Evolutionary conservation across 2,113 vertebrate species (phyloP).

Genomic region (Climacteris rufus): DNA sequence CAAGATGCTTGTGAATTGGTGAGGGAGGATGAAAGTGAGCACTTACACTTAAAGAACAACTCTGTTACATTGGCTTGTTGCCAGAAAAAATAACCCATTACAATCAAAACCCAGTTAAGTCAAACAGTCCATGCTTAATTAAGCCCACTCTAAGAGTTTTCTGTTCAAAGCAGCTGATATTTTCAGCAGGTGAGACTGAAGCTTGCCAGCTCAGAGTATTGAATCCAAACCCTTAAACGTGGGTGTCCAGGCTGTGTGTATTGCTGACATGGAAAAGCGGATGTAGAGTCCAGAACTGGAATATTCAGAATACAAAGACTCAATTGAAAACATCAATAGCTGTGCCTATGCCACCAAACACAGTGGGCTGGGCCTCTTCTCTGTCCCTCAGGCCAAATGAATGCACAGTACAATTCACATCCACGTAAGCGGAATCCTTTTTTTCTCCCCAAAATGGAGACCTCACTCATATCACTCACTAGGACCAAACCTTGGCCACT

Average conservation of each 20-base stretch:
- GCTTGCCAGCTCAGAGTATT: conserved; percentile 62
- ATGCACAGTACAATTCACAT: neutral
- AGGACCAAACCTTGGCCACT: neutral
- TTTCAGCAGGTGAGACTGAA: conserved; percentile 77
- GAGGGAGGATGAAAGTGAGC: conserved; percentile 33
- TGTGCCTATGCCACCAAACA: neutral
- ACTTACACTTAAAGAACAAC: conserved; percentile 27
- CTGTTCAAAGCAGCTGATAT: conserved; percentile 57
- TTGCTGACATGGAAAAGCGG: neutral
- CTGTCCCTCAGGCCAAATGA: neutral
- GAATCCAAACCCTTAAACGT: neutral
- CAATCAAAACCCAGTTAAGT: conserved; percentile 67
- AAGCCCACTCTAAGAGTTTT: conserved; percentile 42
- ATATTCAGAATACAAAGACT: neutral
- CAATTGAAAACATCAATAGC: neutral
- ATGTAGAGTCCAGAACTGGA: neutral
- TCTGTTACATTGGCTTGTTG: conserved; percentile 20
- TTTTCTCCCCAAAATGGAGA: neutral
- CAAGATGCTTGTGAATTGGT: neutral
- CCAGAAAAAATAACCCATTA: conserved; percentile 68
- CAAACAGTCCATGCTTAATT: conserved; percentile 71
- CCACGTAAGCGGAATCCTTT: neutral
- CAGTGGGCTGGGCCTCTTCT: neutral
- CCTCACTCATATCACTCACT: neutral
- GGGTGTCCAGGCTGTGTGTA: neutral